A percentile compares a stretch with the other conserved stretches of the same genome.
Evolutionary conservation across 2,797 vertebrate species (phyloP).

Genomic region (Balearica regulorum): DNA sequence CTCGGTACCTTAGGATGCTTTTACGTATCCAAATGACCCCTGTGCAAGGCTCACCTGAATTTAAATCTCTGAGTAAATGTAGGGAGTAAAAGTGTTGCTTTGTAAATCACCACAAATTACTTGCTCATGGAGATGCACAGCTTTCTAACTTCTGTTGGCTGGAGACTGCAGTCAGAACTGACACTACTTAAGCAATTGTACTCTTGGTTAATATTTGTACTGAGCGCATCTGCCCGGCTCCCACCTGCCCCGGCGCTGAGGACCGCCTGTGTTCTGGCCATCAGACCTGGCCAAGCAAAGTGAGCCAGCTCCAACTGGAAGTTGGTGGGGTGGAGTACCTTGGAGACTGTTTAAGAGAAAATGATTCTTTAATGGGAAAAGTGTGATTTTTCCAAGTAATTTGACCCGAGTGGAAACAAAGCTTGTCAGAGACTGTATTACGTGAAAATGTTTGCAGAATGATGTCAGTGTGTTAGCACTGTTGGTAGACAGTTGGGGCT

Average conservation of each 20-base stretch:
- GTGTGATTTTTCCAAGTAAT: conserved; percentile 51
- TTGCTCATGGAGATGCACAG: not conserved
- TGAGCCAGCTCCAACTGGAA: not conserved
- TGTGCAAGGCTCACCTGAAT: not conserved
- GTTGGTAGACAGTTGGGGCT: conserved; percentile 21
- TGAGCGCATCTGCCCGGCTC: not conserved
- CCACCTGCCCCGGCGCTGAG: not conserved
- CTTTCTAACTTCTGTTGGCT: not conserved
- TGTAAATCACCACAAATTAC: not conserved
- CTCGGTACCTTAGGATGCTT: not conserved
- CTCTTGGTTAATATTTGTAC: not conserved
- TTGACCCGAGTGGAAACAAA: conserved; percentile 54
- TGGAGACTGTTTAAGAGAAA: conserved; percentile 39
- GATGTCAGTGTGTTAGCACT: conserved; percentile 51
- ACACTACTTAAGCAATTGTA: not conserved
- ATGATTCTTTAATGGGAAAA: conserved; percentile 60
- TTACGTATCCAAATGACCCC: not conserved
- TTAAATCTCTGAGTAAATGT: not conserved
- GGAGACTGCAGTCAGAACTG: not conserved
- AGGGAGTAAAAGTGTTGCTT: not conserved
- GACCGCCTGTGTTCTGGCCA: not conserved
- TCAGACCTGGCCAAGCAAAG: not conserved
- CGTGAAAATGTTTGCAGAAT: conserved; percentile 53
- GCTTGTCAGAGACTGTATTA: conserved; percentile 46
- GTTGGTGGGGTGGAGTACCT: not conserved